Conservation (phyloP, 1,140 invertebrate species). For the Pseudomyrmex pallidus region DNA sequence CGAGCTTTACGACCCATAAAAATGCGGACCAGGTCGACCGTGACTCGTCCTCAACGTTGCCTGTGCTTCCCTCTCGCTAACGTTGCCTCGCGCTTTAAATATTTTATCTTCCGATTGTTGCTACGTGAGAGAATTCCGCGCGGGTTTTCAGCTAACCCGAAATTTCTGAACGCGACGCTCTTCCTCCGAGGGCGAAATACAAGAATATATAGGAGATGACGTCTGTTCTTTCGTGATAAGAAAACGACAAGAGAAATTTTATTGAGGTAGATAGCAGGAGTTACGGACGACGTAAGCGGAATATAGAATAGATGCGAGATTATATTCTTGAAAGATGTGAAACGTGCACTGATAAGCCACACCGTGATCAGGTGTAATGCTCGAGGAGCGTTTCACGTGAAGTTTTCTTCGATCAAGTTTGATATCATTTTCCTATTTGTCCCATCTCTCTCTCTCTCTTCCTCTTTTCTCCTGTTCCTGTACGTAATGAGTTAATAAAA, state of each 20-base stretch:
- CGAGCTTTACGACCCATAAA: slow-evolving; percentile 51
- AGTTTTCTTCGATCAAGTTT: background rate
- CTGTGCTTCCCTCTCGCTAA: background rate
- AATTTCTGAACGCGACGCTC: background rate
- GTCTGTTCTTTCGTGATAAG: background rate
- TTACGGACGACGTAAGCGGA: too few relatives aligned
- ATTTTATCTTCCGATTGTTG: slow-evolving; percentile 44
- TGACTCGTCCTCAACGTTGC: slow-evolving; percentile 14
- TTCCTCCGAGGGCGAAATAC: background rate
- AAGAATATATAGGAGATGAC: slow-evolving; percentile 4
- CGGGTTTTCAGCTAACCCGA: background rate
- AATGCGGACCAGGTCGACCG: slow-evolving; percentile 29
- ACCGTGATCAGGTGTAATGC: background rate
- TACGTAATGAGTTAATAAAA: background rate
- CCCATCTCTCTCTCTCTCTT: background rate
- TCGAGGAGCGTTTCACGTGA: background rate
- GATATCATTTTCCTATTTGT: background rate
- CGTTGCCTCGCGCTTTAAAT: slow-evolving; percentile 26
- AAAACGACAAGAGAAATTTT: background rate
- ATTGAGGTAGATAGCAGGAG: background rate
- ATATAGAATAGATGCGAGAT: too few relatives aligned
- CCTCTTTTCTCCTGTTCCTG: background rate
- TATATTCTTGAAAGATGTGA: background rate
- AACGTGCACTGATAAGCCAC: background rate
- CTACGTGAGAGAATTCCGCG: slow-evolving; percentile 17